Evolutionary conservation across 2,797 vertebrate genomes (phyloP).

Genomic region (Clarias pachynema): DNA sequence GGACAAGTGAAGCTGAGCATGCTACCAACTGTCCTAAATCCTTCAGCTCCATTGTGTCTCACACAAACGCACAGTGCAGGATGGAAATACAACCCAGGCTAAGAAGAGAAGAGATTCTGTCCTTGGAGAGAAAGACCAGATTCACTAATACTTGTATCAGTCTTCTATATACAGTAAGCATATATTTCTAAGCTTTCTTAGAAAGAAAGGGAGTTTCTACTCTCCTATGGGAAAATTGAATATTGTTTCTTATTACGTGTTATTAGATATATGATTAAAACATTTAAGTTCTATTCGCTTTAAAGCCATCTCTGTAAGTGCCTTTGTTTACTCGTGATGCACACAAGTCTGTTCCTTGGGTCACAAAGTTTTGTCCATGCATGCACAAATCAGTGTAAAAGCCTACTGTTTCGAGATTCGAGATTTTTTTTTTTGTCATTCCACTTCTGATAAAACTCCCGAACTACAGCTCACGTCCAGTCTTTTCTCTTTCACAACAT

Average conservation of each 20-base stretch:
- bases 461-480: conserved; percentile 56
- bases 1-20: conserved; percentile 12
- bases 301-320: too few species aligned
- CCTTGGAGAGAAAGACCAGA: conserved; percentile 63
- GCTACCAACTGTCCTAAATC: conserved; percentile 76
- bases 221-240: conserved; percentile 59
- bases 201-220: conserved; percentile 65
- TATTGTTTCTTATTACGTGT: too few species aligned
- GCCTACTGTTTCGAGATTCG: too few species aligned
- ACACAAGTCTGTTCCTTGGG: too few species aligned
- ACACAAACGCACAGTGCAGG: conserved; percentile 63
- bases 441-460: conserved; percentile 57
- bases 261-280: too few species aligned
- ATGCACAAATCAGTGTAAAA: too few species aligned
- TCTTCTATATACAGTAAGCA: too few species aligned
- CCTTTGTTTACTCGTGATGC: too few species aligned
- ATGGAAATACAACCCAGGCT: conserved; percentile 58
- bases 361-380: too few species aligned
- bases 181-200: too few species aligned
- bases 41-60: conserved; percentile 68
- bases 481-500: background rate
- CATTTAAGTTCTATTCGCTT: too few species aligned
- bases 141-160: conserved; percentile 66
- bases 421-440: too few species aligned
- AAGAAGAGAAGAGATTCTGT: conserved; percentile 67